Base-by-base conservation (phyloP, 2,797 vertebrate genomes). In the Anas georgica region DNA sequence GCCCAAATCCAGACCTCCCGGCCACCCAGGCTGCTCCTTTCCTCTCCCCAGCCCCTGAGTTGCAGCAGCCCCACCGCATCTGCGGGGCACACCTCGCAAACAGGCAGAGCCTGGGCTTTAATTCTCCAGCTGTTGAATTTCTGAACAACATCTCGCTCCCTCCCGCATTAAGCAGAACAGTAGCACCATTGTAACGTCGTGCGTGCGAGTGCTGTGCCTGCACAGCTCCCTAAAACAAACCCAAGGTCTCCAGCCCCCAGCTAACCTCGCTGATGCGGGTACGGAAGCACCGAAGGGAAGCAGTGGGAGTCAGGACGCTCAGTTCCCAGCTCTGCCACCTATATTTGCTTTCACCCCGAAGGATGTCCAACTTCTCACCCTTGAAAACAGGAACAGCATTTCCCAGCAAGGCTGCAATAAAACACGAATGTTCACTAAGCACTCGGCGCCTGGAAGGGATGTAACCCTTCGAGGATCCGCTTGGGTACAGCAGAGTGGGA, bases 331-430 rank as follows among this genome's bases (percentile, higher is more conserved):
- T 85, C 35, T 50, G 43, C 78, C 72, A 60, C 41, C 18, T 31
- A 17, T 37, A 2, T 83, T 45, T 72, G 45, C 39, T 23, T 80
- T 80, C 78, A 48, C 56, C 59, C 81, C 21, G 4, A 91, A 74
- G n/a, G n/a, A 33, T 10, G 8, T 1, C 25, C 43, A 21, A 33
- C 73, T 79, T 85, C 83, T 68, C 64, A 52, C 11, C 64, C 84
- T 78, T 87, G 50, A 94, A 85, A 92, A 93, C 45, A 87, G 54
- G 28, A 83, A 87, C 31, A 17, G 1, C 37, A 55, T 41, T 87
- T 95, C 93, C 91, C 73, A 93, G 90, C 56, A 94, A 66, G 39
- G 59, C 60, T 93, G 75, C 62, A 86, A 68, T 45, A 54, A 75
- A 94, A 77, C 23, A 6, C 56, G 54, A 35, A 26, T 74, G 60